Conservation (phyloP, 1,140 invertebrate species). For the Periplaneta americana region DNA sequence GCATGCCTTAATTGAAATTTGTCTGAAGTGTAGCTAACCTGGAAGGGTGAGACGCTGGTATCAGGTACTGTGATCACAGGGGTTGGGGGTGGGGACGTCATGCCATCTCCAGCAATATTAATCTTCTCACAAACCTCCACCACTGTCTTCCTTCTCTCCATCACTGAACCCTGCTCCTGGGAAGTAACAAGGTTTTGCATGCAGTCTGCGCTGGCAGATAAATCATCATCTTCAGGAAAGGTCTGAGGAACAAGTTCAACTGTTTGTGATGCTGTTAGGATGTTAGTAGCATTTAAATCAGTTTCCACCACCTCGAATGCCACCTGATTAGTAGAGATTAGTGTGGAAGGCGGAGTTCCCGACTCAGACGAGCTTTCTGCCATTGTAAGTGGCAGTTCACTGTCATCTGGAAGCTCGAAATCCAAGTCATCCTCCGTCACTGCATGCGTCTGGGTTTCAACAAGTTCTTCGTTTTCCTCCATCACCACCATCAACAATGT, state of each 20-base stretch:
- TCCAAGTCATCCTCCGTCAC: too few species aligned
- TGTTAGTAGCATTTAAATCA: not conserved
- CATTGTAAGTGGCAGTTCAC: too few species aligned
- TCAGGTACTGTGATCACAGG: conserved; percentile 33
- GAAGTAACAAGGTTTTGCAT: not conserved
- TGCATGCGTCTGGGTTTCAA: not conserved
- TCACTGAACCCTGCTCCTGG: not conserved
- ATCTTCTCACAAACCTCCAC: conserved; percentile 40
- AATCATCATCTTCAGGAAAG: not conserved
- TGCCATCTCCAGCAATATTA: conserved; percentile 25
- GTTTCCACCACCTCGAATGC: not conserved
- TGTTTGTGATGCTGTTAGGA: not conserved
- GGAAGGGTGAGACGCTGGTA: not conserved
- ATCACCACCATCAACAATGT: not conserved
- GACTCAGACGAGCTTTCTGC: too few species aligned
- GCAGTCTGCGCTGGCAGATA: not conserved
- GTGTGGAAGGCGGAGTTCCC: too few species aligned
- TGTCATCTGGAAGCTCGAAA: too few species aligned
- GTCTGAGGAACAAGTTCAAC: not conserved
- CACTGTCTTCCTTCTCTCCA: conserved; percentile 31
- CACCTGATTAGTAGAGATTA: too few species aligned
- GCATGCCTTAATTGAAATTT: not conserved
- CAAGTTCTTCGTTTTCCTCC: not conserved
- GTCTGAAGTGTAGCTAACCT: not conserved
- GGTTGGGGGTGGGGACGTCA: conserved; percentile 30